Evolutionary conservation across 2,888 invertebrate species (phyloP).

Genomic region (Cyaniris semiargus): DNA sequence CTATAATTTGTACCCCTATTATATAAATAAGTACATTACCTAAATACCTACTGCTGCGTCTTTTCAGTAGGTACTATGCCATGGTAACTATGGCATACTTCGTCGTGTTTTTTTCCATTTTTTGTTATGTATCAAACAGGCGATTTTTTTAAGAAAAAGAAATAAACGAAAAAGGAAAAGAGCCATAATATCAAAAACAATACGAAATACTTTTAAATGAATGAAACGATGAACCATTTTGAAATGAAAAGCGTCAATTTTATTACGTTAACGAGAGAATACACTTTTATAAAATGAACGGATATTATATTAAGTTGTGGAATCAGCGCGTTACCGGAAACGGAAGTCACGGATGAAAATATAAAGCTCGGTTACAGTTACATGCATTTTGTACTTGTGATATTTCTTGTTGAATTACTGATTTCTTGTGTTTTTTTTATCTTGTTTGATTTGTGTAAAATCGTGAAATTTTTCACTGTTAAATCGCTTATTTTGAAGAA

Average conservation of each 20-base stretch:
- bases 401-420: neutral
- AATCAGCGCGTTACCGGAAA: neutral
- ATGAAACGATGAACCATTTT: neutral
- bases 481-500: too few species aligned
- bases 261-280: slow-evolving; percentile 5
- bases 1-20: neutral
- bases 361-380: neutral
- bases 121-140: too few species aligned
- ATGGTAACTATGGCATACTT: too few species aligned
- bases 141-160: too few species aligned
- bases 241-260: neutral
- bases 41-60: too few species aligned
- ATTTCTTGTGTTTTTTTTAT: too few species aligned
- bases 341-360: neutral
- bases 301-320: slow-evolving; percentile 5
- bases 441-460: too few species aligned
- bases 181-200: neutral
- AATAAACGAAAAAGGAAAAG: too few species aligned
- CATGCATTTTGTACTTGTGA: neutral
- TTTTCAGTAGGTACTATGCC: too few species aligned
- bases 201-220: neutral
- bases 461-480: too few species aligned
- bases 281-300: slow-evolving; percentile 7
- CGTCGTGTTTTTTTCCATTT: too few species aligned
- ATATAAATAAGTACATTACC: too few species aligned